Evolutionary conservation across 2,888 invertebrate species (phyloP), one percentile per base, ranked within the genome.

Genomic region (Parelbella ahira): DNA sequence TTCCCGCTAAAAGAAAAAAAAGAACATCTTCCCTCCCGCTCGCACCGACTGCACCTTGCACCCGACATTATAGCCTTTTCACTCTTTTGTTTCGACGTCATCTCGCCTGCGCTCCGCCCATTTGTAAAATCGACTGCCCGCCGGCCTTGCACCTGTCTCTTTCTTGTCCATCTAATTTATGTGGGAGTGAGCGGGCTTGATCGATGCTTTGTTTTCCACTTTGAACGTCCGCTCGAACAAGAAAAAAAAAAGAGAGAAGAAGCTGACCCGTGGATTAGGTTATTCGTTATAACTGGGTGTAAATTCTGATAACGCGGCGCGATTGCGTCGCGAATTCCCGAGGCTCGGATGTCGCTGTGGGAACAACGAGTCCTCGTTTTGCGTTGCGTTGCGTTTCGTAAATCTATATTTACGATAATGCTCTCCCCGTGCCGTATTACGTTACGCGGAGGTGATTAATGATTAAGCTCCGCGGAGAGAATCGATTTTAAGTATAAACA

Each of bases 171-270:
- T 63, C 79, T 84, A 87, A 87, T 86, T 86, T 84, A 86, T 86
- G 86, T 84, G 86, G 72, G 87, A 83, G 87, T 70, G 87, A 87
- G 71, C 80, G 79, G 74, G 77, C 75, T 82, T 87, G 86, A 87
- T 84, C 79, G 84, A 87, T 76, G 86, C 76, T 78, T 81, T 76
- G 83, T 81, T 79, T 81, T 74, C 74, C 68, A 65, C 79, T 77
- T 77, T 73, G 70, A 73, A 66, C 74, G 74, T 72, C 66, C 61
- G 63, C 72, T 70, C 54, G 15, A 4, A 3, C 4, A 15, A 54
- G 73, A 76, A 75, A 72, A 76, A n/a, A n/a, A n/a, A n/a, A n/a
- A n/a, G n/a, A n/a, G n/a, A n/a, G n/a, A n/a, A 66, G 67, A 66
- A 68, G 69, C 55, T 63, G 64, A 60, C 59, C 62, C 58, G 51